Evolutionary conservation across 2,797 vertebrate species (phyloP).

Genomic region (Alcedo quadribrachys): DNA sequence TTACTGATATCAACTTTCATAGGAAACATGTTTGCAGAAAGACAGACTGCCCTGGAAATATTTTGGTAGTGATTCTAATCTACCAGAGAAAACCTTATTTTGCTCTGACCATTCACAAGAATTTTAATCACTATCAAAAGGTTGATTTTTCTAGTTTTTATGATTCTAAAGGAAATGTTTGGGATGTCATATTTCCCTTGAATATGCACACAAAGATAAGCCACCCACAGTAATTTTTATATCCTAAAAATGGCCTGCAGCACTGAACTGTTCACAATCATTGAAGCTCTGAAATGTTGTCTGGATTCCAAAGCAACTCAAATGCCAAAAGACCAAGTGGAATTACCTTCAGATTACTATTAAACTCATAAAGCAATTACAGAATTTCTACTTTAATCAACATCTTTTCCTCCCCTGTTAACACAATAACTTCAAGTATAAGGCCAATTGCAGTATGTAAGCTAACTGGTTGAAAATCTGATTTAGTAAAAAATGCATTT

Average conservation of each 20-base stretch:
- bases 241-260: neutral
- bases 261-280: neutral
- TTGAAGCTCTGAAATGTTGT: neutral
- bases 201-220: neutral
- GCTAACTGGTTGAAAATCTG: neutral
- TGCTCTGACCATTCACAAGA: neutral
- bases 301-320: slow-evolving; percentile 4
- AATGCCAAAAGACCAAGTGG: neutral
- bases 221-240: neutral
- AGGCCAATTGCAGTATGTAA: neutral
- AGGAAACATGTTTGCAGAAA: neutral
- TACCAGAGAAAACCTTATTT: neutral
- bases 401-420: neutral
- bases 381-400: neutral
- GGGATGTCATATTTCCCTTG: neutral
- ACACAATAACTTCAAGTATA: neutral
- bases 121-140: neutral
- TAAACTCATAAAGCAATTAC: neutral
- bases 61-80: neutral
- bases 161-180: neutral
- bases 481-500: neutral
- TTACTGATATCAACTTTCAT: neutral
- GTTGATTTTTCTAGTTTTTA: neutral
- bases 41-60: neutral
- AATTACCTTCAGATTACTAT: neutral